phyloP scores from a whole-genome alignment of 2,113 vertebrate genomes.

The Lampris incognitus region DNA sequence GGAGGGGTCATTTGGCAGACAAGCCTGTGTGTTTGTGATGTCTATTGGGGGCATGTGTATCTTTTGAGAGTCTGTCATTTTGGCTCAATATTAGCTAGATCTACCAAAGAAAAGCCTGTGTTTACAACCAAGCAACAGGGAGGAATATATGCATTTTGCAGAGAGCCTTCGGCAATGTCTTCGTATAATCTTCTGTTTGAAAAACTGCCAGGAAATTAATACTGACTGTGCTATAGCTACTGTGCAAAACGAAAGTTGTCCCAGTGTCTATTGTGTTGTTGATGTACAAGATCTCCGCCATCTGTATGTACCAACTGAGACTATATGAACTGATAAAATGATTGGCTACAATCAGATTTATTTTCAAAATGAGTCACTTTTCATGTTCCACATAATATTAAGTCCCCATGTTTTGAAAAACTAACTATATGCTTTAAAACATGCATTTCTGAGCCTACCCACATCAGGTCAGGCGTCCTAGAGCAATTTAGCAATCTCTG shows the following conservation, averaged over 20 bases:
- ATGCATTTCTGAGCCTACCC: background rate
- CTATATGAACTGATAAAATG: no score
- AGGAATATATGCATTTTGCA: constrained; percentile 33
- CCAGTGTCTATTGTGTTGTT: constrained; percentile 28
- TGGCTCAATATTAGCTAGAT: constrained; percentile 46
- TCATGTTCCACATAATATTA: background rate
- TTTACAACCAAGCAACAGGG: constrained; percentile 45
- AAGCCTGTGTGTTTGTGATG: constrained; percentile 38
- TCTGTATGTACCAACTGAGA: no score
- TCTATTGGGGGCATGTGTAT: constrained; percentile 39
- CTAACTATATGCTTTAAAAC: background rate
- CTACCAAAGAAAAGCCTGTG: constrained; percentile 49
- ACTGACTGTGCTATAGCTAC: background rate
- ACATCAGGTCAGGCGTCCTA: background rate
- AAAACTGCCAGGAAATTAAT: constrained; percentile 51
- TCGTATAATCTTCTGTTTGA: constrained; percentile 55
- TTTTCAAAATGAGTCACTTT: background rate
- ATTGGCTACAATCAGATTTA: no score
- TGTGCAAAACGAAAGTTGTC: background rate
- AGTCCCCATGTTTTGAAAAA: constrained; percentile 25
- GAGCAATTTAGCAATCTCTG: background rate
- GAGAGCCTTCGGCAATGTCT: constrained; percentile 39
- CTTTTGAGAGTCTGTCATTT: constrained; percentile 40
- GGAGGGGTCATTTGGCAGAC: constrained; percentile 67
- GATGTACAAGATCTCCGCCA: no score